Base-by-base conservation (phyloP, 2,797 vertebrate species). In the Molossus alvarezi region DNA sequence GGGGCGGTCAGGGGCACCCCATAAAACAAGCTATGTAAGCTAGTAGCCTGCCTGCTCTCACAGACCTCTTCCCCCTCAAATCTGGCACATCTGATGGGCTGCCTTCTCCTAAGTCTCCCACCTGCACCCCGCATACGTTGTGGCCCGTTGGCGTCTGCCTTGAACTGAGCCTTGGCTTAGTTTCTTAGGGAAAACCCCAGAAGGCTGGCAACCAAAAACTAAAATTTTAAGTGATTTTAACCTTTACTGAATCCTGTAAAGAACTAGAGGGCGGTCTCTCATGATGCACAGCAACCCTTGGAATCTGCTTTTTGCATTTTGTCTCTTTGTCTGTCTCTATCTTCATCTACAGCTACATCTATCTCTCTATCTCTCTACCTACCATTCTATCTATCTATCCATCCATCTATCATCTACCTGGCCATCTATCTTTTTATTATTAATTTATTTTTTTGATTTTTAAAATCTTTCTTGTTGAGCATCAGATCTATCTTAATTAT, bases 1-100 rank as follows among this genome's bases (percentile, higher is more conserved):
- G 20, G 45, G 69, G 67, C 96, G 93, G 81, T 57, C 53, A 94
- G 88, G 60, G 77, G 29, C 67, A 67, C 67, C 82, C 75, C 81
- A 48, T 85, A 58, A 90, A 93, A 89, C 33, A 33, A 60, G 65
- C 25, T 4, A 27, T 57, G 48, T 75, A 71, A 86, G 71, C 79
- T 57, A 45, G 62, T 82, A 92, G 27, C 60, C 45, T 5, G 14
- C 25, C 7, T 37, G 29, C 17, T 29, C 4, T 45, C 45, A 62
- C 14, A 69, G 86, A 65, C 60, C 45, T 8, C 45, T 33, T 84
- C 18, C 9, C 53, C 55, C 21, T 57, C 37, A 79, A 21, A 80
- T 58, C 18, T 12, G 37, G 25, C 29, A 67, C 65, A 60, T 65
- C 58, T 51, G 86, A 72, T 60, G 55, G 64, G 77, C 51, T 4